Evolutionary conservation across 2,888 invertebrate genomes (phyloP).

Genomic region (Synanthedon formicaeformis): DNA sequence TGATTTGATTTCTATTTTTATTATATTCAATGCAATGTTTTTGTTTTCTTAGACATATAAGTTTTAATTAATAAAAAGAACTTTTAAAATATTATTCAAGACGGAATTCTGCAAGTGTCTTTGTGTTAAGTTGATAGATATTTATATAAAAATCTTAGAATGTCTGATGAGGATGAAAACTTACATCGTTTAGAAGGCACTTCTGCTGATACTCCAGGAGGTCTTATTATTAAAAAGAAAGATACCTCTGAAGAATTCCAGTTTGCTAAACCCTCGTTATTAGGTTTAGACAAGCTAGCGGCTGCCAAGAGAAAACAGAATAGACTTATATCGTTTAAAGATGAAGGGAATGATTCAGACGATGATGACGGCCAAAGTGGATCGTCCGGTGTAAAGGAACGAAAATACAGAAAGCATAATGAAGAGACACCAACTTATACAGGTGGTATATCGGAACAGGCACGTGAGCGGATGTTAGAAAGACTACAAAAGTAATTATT

Average conservation of each 20-base stretch:
- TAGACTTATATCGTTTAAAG: conserved; percentile 76
- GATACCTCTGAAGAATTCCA: conserved; percentile 75
- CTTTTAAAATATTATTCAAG: no score
- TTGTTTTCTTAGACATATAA: no score
- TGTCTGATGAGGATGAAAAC: conserved; percentile 67
- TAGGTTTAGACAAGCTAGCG: conserved; percentile 89
- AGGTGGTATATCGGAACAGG: conserved; percentile 88
- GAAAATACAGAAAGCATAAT: conserved; percentile 82
- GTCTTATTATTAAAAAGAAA: conserved; percentile 78
- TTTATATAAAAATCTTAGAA: conserved; percentile 9
- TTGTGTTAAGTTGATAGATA: no score
- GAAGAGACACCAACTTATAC: conserved; percentile 96
- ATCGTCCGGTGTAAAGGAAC: conserved; percentile 31
- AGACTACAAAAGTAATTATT: conserved; percentile 63
- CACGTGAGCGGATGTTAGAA: conserved; percentile 78
- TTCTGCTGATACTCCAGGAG: conserved; percentile 74
- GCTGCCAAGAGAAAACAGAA: conserved; percentile 79
- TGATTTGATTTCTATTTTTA: no score
- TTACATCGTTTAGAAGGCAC: conserved; percentile 81
- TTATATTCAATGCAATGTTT: no score
- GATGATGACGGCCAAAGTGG: conserved; percentile 24
- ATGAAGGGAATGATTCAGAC: conserved; percentile 35
- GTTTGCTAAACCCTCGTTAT: conserved; percentile 79
- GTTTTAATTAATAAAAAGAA: no score
- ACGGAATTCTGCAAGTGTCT: no score